Percentiles rank a stretch among this genome's conserved stretches.
phyloP scores from a whole-genome alignment of 1,140 invertebrate genomes.

The Campodea augens region DNA sequence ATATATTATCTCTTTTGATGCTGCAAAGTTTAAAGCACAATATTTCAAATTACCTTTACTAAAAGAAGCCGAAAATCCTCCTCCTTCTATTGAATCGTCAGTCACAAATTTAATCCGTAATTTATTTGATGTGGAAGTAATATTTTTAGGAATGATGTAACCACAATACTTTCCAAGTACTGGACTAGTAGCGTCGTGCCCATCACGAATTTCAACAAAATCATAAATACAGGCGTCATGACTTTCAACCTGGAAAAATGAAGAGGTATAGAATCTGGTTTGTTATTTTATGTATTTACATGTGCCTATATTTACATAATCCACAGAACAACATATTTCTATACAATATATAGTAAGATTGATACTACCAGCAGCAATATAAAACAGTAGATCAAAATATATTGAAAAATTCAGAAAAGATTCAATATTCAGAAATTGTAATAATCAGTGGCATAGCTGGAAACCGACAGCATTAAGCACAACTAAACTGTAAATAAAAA shows the following conservation, averaged over 20 bases:
- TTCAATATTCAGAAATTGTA: too few relatives aligned
- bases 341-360: neutral
- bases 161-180: slow-evolving; percentile 89
- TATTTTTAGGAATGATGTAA: slow-evolving; percentile 79
- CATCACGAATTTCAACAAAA: slow-evolving; percentile 77
- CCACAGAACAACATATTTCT: too few relatives aligned
- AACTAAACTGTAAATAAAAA: too few relatives aligned
- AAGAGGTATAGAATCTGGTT: slow-evolving; percentile 3
- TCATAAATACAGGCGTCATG: slow-evolving; percentile 97
- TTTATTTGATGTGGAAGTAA: slow-evolving; percentile 69
- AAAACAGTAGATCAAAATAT: too few relatives aligned
- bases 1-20: too few relatives aligned
- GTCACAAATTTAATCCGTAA: slow-evolving; percentile 90
- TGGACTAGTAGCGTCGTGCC: slow-evolving; percentile 49
- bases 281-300: too few relatives aligned
- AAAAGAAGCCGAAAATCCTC: slow-evolving; percentile 84
- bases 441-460: too few relatives aligned
- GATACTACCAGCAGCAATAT: neutral
- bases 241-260: slow-evolving; percentile 78
- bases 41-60: too few relatives aligned
- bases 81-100: slow-evolving; percentile 89
- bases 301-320: too few relatives aligned
- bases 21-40: neutral
- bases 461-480: too few relatives aligned
- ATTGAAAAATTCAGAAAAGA: too few relatives aligned